Conservation (phyloP, 2,113 vertebrate species). For the Phalacrocorax brasilianus region DNA sequence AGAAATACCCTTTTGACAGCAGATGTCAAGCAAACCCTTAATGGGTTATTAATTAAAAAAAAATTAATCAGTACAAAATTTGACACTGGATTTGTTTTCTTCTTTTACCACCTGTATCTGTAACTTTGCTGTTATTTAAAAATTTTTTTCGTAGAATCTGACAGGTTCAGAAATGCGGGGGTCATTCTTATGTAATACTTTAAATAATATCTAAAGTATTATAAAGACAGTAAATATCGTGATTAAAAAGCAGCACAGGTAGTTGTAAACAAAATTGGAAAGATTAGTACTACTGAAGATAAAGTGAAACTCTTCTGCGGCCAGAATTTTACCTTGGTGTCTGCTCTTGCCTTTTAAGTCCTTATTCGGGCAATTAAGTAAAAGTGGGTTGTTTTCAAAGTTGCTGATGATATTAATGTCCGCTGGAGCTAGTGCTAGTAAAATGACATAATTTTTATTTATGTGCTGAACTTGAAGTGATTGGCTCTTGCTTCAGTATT, state of each 20-base stretch:
- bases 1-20: constrained; percentile 68
- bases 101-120: neutral
- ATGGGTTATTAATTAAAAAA: constrained; percentile 35
- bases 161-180: neutral
- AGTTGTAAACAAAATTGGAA: neutral
- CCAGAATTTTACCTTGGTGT: neutral
- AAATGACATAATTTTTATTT: neutral
- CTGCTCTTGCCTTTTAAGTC: neutral
- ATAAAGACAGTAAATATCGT: neutral
- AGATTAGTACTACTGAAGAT: neutral
- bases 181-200: neutral
- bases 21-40: constrained; percentile 44
- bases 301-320: neutral
- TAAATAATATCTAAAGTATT: neutral
- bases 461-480: neutral
- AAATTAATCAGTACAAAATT: neutral
- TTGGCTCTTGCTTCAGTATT: neutral
- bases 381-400: neutral
- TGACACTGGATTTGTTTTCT: neutral
- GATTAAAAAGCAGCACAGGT: neutral
- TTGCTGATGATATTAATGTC: neutral
- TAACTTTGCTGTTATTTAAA: neutral
- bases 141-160: neutral
- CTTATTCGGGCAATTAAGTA: neutral
- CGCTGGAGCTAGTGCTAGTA: neutral